Base-by-base conservation (phyloP, 2,888 invertebrate genomes). In the Caenorhabditis sp. region DNA sequence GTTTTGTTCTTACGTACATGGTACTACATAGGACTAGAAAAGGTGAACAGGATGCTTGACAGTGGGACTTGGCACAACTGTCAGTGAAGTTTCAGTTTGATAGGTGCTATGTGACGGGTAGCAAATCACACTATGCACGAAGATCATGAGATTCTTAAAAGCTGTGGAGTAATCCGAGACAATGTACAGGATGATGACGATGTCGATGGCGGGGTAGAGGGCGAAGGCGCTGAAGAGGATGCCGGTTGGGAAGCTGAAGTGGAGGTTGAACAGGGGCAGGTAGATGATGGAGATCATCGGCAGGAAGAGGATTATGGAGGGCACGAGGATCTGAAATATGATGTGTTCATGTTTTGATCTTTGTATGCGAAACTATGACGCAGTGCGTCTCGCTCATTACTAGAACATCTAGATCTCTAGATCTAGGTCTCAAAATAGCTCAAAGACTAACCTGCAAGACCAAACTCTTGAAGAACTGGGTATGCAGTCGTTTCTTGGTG, bases 211-310 rank as follows among this genome's bases (percentile, higher is more conserved):
- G 0, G 70, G 70, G 47, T 70, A 70, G 20, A 61, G 51, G 28
- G 61, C 51, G 28, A 70, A 61, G 1, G 53, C 70, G 35, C 61
- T 60, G 37, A 70, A 60, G 13, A 60, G 51, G 3, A 35, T 37
- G 18, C 70, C 70, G 11, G 70, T 53, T 0, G 70, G 61, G 26
- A 70, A 51, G 15, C 53, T 53, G 60, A 37, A 61, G 11, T 70
- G 15, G 18, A 70, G 20, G 24, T 51, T 22, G 40, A 70, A 18
- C 15, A 60, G 61, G 28, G 61, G 70, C 28, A 69, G 64, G 47
- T 70, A 78, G 22, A 69, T 50, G 40, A 69, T 70, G 50, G 64
- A 50, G 51, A 64, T 47, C 51, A 78, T n/a, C 15, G 78, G 56
- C 9, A 64, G 51, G 35, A 61, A 67, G 13, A 78, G 64, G 26